Evolutionary conservation across 2,888 invertebrate species (phyloP).

Genomic region (Macaria notata): DNA sequence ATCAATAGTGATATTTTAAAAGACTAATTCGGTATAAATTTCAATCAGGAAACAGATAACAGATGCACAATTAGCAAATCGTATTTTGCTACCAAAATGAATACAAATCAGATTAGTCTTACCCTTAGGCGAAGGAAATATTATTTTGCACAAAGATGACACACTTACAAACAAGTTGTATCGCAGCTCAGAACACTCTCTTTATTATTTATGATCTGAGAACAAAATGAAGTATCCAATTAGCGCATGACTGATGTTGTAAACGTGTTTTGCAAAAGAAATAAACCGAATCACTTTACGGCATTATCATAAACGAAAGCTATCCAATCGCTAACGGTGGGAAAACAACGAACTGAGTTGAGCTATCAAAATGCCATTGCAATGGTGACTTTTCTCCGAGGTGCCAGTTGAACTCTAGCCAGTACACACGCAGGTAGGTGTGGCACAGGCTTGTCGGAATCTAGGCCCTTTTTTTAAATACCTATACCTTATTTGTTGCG

Average conservation of each 20-base stretch:
- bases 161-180: conserved; percentile 16
- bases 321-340: conserved; percentile 8
- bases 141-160: conserved; percentile 10
- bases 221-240: conserved; percentile 19
- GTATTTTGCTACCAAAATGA: background rate
- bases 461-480: conserved; percentile 21
- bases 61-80: background rate
- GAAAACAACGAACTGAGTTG: conserved; percentile 7
- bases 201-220: conserved; percentile 23
- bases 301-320: conserved; percentile 16
- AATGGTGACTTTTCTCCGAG: background rate
- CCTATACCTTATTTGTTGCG: conserved; percentile 18
- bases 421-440: conserved; percentile 20
- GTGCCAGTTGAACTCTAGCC: conserved; percentile 12
- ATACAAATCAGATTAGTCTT: background rate
- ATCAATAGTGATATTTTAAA: too few relatives aligned
- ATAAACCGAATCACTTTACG: conserved; percentile 17
- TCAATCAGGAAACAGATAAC: background rate
- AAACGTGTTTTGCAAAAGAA: conserved; percentile 18
- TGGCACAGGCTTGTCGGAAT: conserved; percentile 22
- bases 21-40: background rate
- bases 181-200: conserved; percentile 1
- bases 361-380: conserved; percentile 6
- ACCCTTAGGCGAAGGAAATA: conserved; percentile 1
- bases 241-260: conserved; percentile 17